Base-by-base conservation (phyloP, 2,113 vertebrate species). In the Callithrix jacchus region DNA sequence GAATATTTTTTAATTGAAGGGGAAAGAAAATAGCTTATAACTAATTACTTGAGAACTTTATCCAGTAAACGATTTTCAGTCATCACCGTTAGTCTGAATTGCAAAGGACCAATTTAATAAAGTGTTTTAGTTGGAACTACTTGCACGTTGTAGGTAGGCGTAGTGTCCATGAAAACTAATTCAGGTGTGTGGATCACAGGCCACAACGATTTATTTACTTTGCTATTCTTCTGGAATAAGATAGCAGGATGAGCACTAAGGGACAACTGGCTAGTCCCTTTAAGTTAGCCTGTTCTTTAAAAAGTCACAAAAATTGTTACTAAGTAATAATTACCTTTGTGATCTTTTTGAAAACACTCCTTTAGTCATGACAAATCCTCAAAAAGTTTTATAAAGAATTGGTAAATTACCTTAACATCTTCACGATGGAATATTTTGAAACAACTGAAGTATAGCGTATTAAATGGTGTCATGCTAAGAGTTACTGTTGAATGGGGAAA, bases 161-260 rank as follows among this genome's bases (percentile, higher is more conserved):
- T 37, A 73, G 68, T 89, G 52, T 88, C n/a, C 37, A n/a, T 93
- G n/a, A 87, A 86, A 89, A 88, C 0, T 23, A 88, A 42, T 82
- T 8, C 5, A 91, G 68, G 30, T 54, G 64, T 83, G 25, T 83
- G 25, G 8, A 32, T 87, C 37, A 80, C 40, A 85, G n/a, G 49
- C 20, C 25, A 64, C 74, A 32, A 71, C 27, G 25, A 21, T 2
- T 84, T 23, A 12, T 56, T 93, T n/a, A 74, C 89, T 96, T 92
- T 81, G 56, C 49, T 94, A 23, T 74, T 37, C 37, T 93, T 87
- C 14, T 88, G 76, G 32, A 92, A 90, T 93, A 87, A 47, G 27
- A 64, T 47, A 91, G 68, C 61, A 91, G 87, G 86, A 93, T 97
- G 90, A 91, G 85, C 84, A 97, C 87, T 96, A 66, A 86, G 42